Evolutionary conservation across 30 jellyfish, hydroid and myxozoan genomes (phyloP).

Genomic region (Aurelia sp.): DNA sequence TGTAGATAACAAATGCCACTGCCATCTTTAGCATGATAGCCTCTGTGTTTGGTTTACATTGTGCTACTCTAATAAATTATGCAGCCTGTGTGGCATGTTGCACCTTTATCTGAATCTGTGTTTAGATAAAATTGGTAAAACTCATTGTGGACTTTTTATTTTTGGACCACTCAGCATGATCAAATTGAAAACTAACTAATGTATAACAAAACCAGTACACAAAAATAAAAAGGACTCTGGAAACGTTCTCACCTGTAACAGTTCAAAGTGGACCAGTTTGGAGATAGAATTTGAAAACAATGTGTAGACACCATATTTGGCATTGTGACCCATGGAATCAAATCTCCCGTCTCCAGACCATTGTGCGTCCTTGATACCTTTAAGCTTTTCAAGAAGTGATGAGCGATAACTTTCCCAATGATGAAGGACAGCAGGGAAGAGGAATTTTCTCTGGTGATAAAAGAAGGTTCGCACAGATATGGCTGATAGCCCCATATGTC

Average conservation of each 20-base stretch:
- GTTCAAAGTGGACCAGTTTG: slow-evolving; percentile 30
- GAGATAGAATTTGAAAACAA: slow-evolving; percentile 3
- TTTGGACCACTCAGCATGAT: slow-evolving; percentile 6
- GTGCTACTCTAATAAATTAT: not conserved
- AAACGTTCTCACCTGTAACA: slow-evolving; percentile 11
- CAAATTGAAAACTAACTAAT: not conserved
- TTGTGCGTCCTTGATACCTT: slow-evolving; percentile 14
- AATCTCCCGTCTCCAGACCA: slow-evolving; percentile 61
- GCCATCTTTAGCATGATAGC: slow-evolving; percentile 4
- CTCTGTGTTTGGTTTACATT: slow-evolving; percentile 10
- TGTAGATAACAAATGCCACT: not conserved
- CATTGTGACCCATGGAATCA: slow-evolving; percentile 54
- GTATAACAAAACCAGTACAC: not conserved
- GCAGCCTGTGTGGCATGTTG: not conserved
- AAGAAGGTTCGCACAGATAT: too few species aligned
- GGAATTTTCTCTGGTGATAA: not conserved
- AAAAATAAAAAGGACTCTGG: not conserved
- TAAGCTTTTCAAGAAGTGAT: slow-evolving; percentile 5
- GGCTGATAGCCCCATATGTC: too few species aligned
- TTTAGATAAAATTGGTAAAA: slow-evolving; percentile 8
- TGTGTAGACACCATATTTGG: slow-evolving; percentile 33
- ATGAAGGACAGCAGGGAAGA: slow-evolving; percentile 29
- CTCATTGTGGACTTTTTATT: not conserved
- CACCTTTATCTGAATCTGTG: slow-evolving; percentile 11
- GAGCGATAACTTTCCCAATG: slow-evolving; percentile 31